Base-by-base conservation (phyloP, 2,888 invertebrate species). In the Folsomia candida region DNA sequence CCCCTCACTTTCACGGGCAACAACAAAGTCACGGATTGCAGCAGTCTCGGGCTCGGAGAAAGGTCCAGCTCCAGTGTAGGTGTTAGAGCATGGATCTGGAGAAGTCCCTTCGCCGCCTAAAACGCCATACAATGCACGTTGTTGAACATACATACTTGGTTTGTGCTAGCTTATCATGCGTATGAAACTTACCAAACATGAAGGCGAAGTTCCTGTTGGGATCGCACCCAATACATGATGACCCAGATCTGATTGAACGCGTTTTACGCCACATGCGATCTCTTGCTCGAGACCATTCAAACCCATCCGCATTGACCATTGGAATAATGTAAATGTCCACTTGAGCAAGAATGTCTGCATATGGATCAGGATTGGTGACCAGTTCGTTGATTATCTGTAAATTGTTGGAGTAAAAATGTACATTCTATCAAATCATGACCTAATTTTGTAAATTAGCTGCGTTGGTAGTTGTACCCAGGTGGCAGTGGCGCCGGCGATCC, bases 261-360 rank as follows among this genome's bases (percentile, higher is more conserved):
- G 91, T 91, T 83, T 92, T 92, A 75, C 88, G 86, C 92, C 92
- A 92, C 74, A 92, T 85, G 4, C 92, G 87, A 83, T 91, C 69
- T 22, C 86, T 37, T 4, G 37, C 14, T 37, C 92, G 92, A 0
- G 92, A 89, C 82, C 91, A 92, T 80, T 91, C 93, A 82, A 95
- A 96, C 1, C 95, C 93, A 82, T 95, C 92, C 11, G 93, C 92
- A 83, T 93, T 93, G 70, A 89, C 82, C 20, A 91, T 87, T 18
- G 92, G 90, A 6, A 91, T 84, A 67, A 93, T 85, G 81, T 90
- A 90, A 80, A 89, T 90, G 81, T 94, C 88, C 51, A 84, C 83
- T 27, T 81, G 79, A 60, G 83, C 81, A 47, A 85, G 77, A 51
- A 84, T 76, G 47, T 86, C 86, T 0, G 86, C 84, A 0, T 91